Base-by-base conservation (phyloP, 1,140 invertebrate species). In the Drosophila tristis region DNA sequence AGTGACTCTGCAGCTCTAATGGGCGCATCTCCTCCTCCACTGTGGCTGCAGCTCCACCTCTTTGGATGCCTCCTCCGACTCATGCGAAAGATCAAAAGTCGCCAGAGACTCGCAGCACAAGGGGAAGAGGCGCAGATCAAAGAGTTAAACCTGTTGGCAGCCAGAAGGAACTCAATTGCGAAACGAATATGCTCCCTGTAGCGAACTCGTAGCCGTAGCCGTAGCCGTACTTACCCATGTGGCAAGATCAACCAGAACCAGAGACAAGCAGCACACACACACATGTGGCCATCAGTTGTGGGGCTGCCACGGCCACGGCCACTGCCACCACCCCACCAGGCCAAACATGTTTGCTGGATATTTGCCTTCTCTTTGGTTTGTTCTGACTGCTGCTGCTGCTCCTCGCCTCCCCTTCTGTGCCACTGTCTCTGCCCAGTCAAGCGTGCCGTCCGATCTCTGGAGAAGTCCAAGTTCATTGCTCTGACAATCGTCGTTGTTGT, bases 381-480 rank as follows among this genome's bases (percentile, higher is more conserved):
- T 62, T 80, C 71, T 71, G 66, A 64, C 53, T 62, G 53, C 53
- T 43, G 35, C 43, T 42, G 8, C 45, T 6, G 11, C 47, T 25
- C 3, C 51, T 50, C 43, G 5, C 29, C 50, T n/a, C 29, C 47
- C 48, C 71, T 54, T 62, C 60, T 4, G 23, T 25, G 23, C 23
- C 2, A 4, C 23, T 25, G 23, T 25, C 23, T 25, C 23, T 25
- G 23, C 23, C 23, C 78, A 85, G 80, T 84, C 80, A 79, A 76
- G 56, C 80, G 80, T 39, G 11, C 35, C 35, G 58, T 62, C 68
- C 80, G 80, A 85, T 85, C 80, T 76, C 29, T 29, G 45, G 4
- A 13, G 35, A 4, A 56, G 66, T 68, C 44, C 75, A 86, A 87
- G 82, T 86, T 87, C 82, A 86, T 75, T 86, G 82, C 84, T 78